Percentiles rank a stretch among this genome's conserved stretches.
Conservation (phyloP, 2,797 vertebrate genomes). For the Amazona finschi region DNA sequence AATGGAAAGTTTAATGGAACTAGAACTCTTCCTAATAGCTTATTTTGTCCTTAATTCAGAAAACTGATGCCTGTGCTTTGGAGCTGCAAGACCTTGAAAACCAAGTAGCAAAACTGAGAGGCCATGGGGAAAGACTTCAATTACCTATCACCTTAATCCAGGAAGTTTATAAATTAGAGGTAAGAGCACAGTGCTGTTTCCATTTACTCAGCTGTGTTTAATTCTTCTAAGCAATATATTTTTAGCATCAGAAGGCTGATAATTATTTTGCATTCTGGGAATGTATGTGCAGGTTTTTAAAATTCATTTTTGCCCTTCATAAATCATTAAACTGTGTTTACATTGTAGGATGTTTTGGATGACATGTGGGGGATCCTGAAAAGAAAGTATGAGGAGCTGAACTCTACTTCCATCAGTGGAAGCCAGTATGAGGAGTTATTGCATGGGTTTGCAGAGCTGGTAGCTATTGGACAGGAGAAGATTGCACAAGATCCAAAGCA, state of each 20-base stretch:
- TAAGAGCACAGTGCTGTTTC: slow-evolving; percentile 25
- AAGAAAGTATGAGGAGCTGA: slow-evolving; percentile 67
- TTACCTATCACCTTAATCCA: slow-evolving; percentile 73
- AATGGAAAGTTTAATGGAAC: neutral
- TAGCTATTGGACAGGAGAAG: slow-evolving; percentile 76
- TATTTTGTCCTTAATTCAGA: slow-evolving; percentile 53
- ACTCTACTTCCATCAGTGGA: slow-evolving; percentile 67
- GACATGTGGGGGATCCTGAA: slow-evolving; percentile 73
- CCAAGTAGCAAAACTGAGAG: slow-evolving; percentile 76
- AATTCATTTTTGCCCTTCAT: neutral
- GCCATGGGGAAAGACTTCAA: slow-evolving; percentile 66
- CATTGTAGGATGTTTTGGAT: slow-evolving; percentile 80
- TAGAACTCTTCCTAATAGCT: neutral
- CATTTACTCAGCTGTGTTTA: neutral
- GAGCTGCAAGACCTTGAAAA: slow-evolving; percentile 76
- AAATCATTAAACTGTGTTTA: neutral
- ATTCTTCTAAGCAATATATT: neutral
- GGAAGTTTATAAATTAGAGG: slow-evolving; percentile 83
- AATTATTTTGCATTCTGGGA: neutral
- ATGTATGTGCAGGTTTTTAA: neutral
- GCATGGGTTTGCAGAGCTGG: slow-evolving; percentile 74
- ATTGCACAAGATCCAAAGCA: slow-evolving; percentile 54
- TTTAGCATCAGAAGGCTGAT: neutral
- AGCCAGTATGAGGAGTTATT: slow-evolving; percentile 76
- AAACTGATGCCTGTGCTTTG: slow-evolving; percentile 46